phyloP scores from a whole-genome alignment of 1,140 invertebrate species.

The Berghia stephanieae region DNA sequence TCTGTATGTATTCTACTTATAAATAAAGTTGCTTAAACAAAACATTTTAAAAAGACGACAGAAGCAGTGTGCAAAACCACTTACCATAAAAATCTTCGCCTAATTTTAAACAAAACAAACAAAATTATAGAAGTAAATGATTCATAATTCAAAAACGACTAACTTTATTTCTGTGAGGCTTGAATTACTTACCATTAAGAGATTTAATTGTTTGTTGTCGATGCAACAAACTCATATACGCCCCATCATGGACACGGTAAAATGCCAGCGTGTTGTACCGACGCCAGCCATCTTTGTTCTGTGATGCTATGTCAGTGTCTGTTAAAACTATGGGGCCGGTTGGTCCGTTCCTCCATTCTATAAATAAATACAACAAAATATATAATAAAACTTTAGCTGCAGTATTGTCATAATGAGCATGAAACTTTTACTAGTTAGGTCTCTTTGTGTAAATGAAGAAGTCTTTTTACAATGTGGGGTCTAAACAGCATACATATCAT shows the following conservation, averaged over 20 bases:
- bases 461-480: no score
- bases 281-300: slow-evolving; percentile 93
- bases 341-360: slow-evolving; percentile 78
- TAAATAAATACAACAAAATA: slow-evolving; percentile 14
- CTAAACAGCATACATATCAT: no score
- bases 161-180: no score
- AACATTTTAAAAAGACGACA: background rate
- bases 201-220: slow-evolving; percentile 77
- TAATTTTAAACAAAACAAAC: slow-evolving; percentile 9
- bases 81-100: no score
- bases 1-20: no score
- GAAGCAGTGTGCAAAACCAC: no score
- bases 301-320: slow-evolving; percentile 96
- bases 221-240: slow-evolving; percentile 90
- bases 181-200: slow-evolving; percentile 51
- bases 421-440: no score
- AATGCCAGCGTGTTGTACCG: slow-evolving; percentile 96
- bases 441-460: no score
- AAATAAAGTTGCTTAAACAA: no score
- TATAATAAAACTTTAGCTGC: background rate
- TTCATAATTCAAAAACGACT: no score
- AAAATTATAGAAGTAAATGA: no score
- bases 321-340: slow-evolving; percentile 86
- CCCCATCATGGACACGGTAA: slow-evolving; percentile 95
- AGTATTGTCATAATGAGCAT: no score